Conservation (phyloP, 2,888 invertebrate species). For the Leuctra nigra region DNA sequence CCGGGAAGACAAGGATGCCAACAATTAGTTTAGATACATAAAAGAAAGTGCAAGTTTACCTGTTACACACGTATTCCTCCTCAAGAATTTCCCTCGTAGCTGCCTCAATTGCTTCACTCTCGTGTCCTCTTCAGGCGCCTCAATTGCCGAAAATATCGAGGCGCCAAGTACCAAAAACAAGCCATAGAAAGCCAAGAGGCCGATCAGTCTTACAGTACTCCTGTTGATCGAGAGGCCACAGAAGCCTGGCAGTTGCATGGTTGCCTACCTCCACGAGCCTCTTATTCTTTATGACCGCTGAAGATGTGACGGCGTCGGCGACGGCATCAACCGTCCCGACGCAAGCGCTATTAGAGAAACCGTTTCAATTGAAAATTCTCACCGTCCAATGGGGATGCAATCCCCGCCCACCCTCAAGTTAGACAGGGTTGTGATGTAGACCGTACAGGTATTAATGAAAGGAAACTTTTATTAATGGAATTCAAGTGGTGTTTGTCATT, state of each 20-base stretch:
- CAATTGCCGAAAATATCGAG: slow-evolving; percentile 70
- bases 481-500: too few species aligned
- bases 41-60: slow-evolving; percentile 47
- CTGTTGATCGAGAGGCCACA: slow-evolving; percentile 28
- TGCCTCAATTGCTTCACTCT: slow-evolving; percentile 49
- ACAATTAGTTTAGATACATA: too few species aligned
- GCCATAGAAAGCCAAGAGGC: slow-evolving; percentile 44
- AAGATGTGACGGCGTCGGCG: slow-evolving; percentile 12
- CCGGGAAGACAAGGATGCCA: too few species aligned
- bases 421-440: too few species aligned
- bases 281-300: background rate
- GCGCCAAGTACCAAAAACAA: slow-evolving; percentile 65
- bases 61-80: slow-evolving; percentile 54
- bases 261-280: background rate
- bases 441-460: too few species aligned
- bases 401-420: background rate
- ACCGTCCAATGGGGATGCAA: background rate
- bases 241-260: slow-evolving; percentile 22
- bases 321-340: background rate
- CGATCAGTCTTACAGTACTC: slow-evolving; percentile 39
- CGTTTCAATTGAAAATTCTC: too few species aligned
- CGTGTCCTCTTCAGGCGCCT: slow-evolving; percentile 60
- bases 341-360: too few species aligned
- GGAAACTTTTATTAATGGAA: too few species aligned
- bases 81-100: slow-evolving; percentile 53